A percentile compares a stretch with the other conserved stretches of the same genome.
Conservation (phyloP, 2,888 invertebrate species). For the Gryllus longicercus region DNA sequence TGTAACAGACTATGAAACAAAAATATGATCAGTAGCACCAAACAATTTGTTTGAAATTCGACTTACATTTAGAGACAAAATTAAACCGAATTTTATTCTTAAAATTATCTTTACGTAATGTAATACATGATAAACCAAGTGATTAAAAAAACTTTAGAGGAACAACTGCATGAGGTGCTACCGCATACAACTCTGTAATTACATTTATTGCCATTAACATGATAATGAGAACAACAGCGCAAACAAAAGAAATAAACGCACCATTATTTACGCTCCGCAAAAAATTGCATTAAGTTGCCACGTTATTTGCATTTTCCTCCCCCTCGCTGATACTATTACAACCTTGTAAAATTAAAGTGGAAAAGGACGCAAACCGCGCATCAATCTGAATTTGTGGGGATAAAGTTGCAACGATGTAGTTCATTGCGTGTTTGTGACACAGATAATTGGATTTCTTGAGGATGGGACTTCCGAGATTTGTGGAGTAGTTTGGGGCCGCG, state of each 20-base stretch:
- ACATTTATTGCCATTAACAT: not conserved
- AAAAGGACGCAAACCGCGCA: not conserved
- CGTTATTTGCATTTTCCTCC: constrained; percentile 1
- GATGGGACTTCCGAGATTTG: constrained; percentile 24
- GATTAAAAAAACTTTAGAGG: no score
- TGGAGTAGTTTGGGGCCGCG: not conserved
- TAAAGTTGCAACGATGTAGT: constrained; percentile 18
- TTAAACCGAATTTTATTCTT: no score
- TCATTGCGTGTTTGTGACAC: not conserved
- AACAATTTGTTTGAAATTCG: no score
- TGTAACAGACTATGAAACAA: no score
- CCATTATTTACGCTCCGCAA: not conserved
- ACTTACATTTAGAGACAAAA: no score
- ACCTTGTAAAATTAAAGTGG: constrained; percentile 1
- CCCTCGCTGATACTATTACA: not conserved
- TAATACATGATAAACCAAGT: no score
- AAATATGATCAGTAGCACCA: no score
- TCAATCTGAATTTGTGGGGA: constrained; percentile 19
- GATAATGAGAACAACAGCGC: not conserved
- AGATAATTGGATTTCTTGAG: constrained; percentile 25
- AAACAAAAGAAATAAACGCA: not conserved
- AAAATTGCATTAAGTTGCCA: constrained; percentile 1
- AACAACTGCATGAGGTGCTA: no score
- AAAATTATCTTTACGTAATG: no score
- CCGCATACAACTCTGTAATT: not conserved